Percentiles rank a stretch among this genome's conserved stretches.
phyloP scores from a whole-genome alignment of 2,113 vertebrate genomes.

The Tautogolabrus adspersus region DNA sequence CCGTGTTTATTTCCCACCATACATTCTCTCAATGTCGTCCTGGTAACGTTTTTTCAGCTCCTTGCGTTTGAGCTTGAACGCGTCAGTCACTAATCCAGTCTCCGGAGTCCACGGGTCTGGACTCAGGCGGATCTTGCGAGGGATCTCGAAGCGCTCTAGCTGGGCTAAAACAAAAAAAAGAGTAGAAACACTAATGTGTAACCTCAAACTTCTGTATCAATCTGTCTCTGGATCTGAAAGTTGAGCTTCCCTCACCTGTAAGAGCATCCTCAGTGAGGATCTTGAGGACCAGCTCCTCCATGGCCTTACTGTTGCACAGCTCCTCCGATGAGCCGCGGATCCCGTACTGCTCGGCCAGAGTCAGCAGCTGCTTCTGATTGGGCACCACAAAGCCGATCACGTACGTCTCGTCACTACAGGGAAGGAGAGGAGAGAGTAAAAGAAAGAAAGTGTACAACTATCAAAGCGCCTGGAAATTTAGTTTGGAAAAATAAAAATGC shows the following conservation, averaged over 20 bases:
- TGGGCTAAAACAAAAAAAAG: slow-evolving; percentile 81
- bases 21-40: slow-evolving; percentile 93
- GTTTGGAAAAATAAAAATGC: too few species aligned
- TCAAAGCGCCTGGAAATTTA: too few species aligned
- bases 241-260: slow-evolving; percentile 81
- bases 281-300: slow-evolving; percentile 93
- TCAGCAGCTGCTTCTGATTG: slow-evolving; percentile 93
- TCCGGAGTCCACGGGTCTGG: slow-evolving; percentile 96
- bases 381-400: slow-evolving; percentile 97
- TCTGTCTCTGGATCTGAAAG: neutral
- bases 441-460: too few species aligned
- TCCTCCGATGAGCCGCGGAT: slow-evolving; percentile 89
- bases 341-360: slow-evolving; percentile 87
- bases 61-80: slow-evolving; percentile 96
- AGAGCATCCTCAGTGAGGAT: slow-evolving; percentile 88
- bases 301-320: slow-evolving; percentile 88
- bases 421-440: slow-evolving; percentile 18
- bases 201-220: neutral
- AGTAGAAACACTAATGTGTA: neutral
- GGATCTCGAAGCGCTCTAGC: slow-evolving; percentile 95
- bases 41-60: slow-evolving; percentile 93
- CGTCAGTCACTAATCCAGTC: slow-evolving; percentile 95
- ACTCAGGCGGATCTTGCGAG: slow-evolving; percentile 92
- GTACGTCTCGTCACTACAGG: slow-evolving; percentile 92
- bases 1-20: slow-evolving; percentile 84